Evolutionary conservation across 2,888 invertebrate species (phyloP).

Genomic region (Meteorus colon): DNA sequence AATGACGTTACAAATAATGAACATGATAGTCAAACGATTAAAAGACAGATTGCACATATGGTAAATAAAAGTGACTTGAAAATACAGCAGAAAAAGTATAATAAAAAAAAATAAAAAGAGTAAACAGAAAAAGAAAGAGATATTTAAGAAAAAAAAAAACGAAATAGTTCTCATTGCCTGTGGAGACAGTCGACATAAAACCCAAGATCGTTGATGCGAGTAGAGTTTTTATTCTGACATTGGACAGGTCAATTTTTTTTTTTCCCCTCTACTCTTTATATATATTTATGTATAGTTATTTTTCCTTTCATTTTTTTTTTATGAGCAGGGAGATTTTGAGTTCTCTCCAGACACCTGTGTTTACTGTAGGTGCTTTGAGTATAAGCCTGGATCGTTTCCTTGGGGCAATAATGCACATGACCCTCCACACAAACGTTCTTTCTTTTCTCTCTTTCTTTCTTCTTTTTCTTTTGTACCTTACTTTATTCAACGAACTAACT

Average conservation of each 20-base stretch:
- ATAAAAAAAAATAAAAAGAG: neutral
- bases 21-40: conserved; percentile 14
- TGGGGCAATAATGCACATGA: conserved; percentile 53
- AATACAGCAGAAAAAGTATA: neutral
- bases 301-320: conserved; percentile 29
- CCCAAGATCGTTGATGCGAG: conserved; percentile 20
- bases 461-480: conserved; percentile 30
- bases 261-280: conserved; percentile 20
- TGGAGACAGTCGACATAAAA: conserved; percentile 20
- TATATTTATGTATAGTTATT: neutral
- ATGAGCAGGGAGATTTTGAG: neutral
- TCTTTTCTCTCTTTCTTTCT: conserved; percentile 11
- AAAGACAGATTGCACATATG: neutral
- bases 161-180: neutral
- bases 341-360: conserved; percentile 59
- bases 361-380: conserved; percentile 56
- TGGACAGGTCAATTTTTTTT: conserved; percentile 32
- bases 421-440: conserved; percentile 26
- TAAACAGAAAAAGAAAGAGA: conserved; percentile 7
- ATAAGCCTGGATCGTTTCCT: conserved; percentile 34
- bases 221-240: conserved; percentile 5
- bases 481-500: conserved; percentile 9
- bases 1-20: neutral
- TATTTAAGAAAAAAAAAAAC: neutral
- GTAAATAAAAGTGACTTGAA: conserved; percentile 12